These are phyloP conservation scores for Leptopilina myrica DNA, from an alignment of 2,888 invertebrate species.

Conservation along the genomic window DNA sequence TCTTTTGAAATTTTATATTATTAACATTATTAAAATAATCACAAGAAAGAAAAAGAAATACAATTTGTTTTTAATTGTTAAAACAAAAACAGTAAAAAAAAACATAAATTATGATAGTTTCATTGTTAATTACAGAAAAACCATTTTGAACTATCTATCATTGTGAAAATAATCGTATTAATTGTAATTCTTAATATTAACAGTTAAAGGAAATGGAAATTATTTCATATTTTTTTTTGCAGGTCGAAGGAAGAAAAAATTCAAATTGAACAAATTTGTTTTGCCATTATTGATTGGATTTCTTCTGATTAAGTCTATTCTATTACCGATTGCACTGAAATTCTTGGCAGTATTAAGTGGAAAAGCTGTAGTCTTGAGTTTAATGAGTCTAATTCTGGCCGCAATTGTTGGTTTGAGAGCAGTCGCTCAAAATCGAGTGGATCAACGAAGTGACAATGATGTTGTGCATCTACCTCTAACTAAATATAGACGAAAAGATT, in stretches of 20 bases:
- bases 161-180: too few species aligned
- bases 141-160: too few species aligned
- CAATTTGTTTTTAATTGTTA: too few species aligned
- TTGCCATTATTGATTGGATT: conserved; percentile 82
- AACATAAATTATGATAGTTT: too few species aligned
- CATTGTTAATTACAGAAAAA: too few species aligned
- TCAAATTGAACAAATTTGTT: conserved; percentile 79
- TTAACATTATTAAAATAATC: not conserved
- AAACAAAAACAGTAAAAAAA: too few species aligned
- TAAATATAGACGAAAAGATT: conserved; percentile 71
- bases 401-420: conserved; percentile 81
- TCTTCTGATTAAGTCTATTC: conserved; percentile 82
- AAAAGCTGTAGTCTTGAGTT: conserved; percentile 78
- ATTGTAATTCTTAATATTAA: not conserved
- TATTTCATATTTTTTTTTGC: conserved; percentile 44
- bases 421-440: conserved; percentile 63
- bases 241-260: conserved; percentile 73
- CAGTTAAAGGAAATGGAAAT: conserved; percentile 3
- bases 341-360: conserved; percentile 83
- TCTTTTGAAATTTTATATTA: too few species aligned
- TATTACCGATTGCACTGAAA: conserved; percentile 84
- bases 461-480: conserved; percentile 60
- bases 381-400: conserved; percentile 80
- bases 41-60: not conserved
- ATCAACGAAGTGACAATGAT: conserved; percentile 52